Base-by-base conservation (phyloP, 2,888 invertebrate species). In the Oegoconia quadripuncta region DNA sequence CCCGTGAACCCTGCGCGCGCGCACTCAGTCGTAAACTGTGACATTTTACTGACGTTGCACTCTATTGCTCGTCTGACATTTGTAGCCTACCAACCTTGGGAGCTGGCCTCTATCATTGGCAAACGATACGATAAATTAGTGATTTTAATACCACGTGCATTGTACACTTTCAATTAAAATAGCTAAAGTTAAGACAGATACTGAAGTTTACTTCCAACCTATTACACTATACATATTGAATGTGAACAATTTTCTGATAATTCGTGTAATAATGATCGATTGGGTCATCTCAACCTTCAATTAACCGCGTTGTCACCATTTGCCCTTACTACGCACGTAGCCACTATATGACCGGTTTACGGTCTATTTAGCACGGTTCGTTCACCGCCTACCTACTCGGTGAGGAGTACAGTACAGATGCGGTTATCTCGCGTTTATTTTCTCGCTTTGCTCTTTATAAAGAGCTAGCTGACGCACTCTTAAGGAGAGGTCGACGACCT, bases 391-490 rank as follows among this genome's bases (percentile, higher is more conserved):
- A 65, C 63, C 57, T 54, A 58, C 57, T 60, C 56, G 63, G 64
- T 65, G 60, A 64, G 63, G 49, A 50, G 62, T 55, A 59, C 64
- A 68, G 68, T 64, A 66, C 75, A 75, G 74, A 80, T 76, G 82
- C 72, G 66, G 71, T 78, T 83, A 83, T 81, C 74, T 65, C 59
- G 57, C 59, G 55, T 76, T 77, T 79, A 81, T 83, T 82, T 81
- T 83, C 80, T 83, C 78, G 70, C 66, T 76, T 80, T 79, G 78
- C 79, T 74, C 75, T 81, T 80, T 75, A 75, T 78, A 76, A 74
- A 77, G 74, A 73, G 75, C 74, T 75, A 74, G 75, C 74, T 81
- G 82, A 82, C 83, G 82, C 80, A 78, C 68, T 72, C 60, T 61
- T 65, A 64, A 63, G 52, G 56, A 60, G 60, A 59, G 81, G 79